phyloP scores from a whole-genome alignment of 2,797 vertebrate species.

The Poeciliopsis paucimaculata region DNA sequence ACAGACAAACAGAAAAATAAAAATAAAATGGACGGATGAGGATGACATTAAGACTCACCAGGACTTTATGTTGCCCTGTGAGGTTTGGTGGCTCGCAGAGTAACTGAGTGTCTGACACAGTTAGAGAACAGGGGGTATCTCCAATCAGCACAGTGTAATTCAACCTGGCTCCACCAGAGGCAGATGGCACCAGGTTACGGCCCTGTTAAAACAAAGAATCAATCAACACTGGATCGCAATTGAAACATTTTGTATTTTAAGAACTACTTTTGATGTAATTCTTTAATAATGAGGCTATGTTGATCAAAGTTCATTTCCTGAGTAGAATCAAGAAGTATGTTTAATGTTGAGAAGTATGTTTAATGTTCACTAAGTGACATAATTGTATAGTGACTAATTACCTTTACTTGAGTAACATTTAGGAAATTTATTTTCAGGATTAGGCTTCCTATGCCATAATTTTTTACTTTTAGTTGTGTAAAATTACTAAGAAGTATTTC shows the following conservation, averaged over 20 bases:
- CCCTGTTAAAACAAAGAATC: slow-evolving; percentile 78
- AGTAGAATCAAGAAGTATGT: not conserved
- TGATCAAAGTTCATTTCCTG: not conserved
- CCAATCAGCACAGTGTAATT: slow-evolving; percentile 95
- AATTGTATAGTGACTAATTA: too few species aligned
- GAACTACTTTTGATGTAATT: not conserved
- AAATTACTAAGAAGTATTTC: slow-evolving; percentile 24
- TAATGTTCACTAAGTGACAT: too few species aligned
- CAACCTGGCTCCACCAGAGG: slow-evolving; percentile 89
- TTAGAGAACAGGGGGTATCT: slow-evolving; percentile 89
- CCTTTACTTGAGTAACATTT: too few species aligned
- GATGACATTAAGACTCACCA: slow-evolving; percentile 65
- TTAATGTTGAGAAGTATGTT: too few species aligned
- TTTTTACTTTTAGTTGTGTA: not conserved
- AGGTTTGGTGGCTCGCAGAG: slow-evolving; percentile 94
- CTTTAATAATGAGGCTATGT: not conserved
- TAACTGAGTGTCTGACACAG: slow-evolving; percentile 93
- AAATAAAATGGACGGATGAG: not conserved
- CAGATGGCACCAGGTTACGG: slow-evolving; percentile 91
- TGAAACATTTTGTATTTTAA: not conserved
- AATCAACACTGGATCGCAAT: not conserved
- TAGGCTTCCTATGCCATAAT: too few species aligned
- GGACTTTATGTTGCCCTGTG: slow-evolving; percentile 93
- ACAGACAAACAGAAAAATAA: slow-evolving; percentile 30
- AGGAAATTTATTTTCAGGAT: too few species aligned